Conservation (phyloP, 2,113 vertebrate genomes). For the Barnardius zonarius region DNA sequence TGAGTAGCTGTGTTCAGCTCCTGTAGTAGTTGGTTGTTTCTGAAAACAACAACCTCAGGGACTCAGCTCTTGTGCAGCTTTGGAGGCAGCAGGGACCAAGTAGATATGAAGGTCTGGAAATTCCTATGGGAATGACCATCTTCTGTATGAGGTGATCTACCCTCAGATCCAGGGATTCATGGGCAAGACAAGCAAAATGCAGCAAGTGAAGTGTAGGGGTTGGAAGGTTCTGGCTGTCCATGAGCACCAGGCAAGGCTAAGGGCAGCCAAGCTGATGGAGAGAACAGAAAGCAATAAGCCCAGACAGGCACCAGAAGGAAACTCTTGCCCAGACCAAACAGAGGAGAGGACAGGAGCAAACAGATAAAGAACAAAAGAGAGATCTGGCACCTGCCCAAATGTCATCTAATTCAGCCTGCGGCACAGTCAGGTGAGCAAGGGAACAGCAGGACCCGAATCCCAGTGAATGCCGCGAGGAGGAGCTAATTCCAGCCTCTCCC, state of each 20-base stretch:
- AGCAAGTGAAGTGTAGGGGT: not conserved
- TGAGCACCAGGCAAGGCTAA: not conserved
- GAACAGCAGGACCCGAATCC: not conserved
- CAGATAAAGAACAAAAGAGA: slow-evolving; percentile 37
- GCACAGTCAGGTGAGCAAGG: slow-evolving; percentile 54
- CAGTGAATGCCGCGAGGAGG: not conserved
- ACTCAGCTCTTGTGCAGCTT: not conserved
- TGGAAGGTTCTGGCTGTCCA: not conserved
- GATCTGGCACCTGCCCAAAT: slow-evolving; percentile 44
- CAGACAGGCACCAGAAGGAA: slow-evolving; percentile 32
- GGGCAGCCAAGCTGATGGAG: not conserved
- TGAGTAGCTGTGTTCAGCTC: not conserved
- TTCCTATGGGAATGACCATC: not conserved
- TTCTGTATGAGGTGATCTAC: not conserved
- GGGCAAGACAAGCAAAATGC: not conserved
- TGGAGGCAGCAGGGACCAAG: not conserved
- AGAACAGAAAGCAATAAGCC: not conserved
- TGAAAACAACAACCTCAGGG: not conserved
- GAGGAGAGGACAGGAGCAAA: slow-evolving; percentile 2
- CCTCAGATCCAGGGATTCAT: not conserved
- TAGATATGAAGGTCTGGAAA: not conserved
- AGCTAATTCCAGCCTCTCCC: not conserved
- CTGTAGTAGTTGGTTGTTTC: not conserved
- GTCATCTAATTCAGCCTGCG: slow-evolving; percentile 49
- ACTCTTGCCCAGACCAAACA: slow-evolving; percentile 10